Evolutionary conservation across 2,113 vertebrate species (phyloP), one percentile per base, ranked within the genome.

Genomic region (Cyprinodon variegatus): DNA sequence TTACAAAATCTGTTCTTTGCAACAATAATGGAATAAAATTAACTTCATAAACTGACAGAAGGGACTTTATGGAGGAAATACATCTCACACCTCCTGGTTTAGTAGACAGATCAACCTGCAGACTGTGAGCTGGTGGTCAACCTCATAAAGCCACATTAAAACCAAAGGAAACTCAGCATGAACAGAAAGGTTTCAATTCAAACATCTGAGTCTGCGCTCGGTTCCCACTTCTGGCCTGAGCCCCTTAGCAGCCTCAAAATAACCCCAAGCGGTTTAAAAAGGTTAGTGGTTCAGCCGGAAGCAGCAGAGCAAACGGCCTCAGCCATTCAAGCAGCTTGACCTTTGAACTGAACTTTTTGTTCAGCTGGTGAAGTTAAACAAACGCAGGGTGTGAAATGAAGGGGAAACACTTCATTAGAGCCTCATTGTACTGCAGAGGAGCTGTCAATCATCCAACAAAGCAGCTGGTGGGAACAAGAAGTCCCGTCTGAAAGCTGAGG

Each of bases 341-440:
- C 45, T 68, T 50, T 50, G 46, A 68, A 8, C 66, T 50, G 3
- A 8, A 3, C 43, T 38, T 53, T 22, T 15, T 22, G 3, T 6
- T 11, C 14, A 43, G 53, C 3, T 5, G 22, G 64, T 22, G 20
- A 45, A 29, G 37, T 59, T 40, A 13, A 59, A 69, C 48, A 68
- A 11, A 17, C 39, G 8, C 20, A 53, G 8, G 36, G 36, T 37
- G 15, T 11, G 53, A 40, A 40, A 57, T 11, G 13, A 53, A 20
- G 48, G 8, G 68, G 53, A 61, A 61, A 17, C 39, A 45, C 53
- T 60, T 61, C 39, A 45, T 70, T 61, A 4, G 29, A 15, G n/a
- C n/a, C 29, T 43, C 11, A 61, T 45, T 70, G 68, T 61, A 57
- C 50, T 70, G n/a, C 12, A 22, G 20, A 61, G 68, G 13, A 70